Conservation (phyloP, 2,888 invertebrate species). For the Patella depressa region DNA sequence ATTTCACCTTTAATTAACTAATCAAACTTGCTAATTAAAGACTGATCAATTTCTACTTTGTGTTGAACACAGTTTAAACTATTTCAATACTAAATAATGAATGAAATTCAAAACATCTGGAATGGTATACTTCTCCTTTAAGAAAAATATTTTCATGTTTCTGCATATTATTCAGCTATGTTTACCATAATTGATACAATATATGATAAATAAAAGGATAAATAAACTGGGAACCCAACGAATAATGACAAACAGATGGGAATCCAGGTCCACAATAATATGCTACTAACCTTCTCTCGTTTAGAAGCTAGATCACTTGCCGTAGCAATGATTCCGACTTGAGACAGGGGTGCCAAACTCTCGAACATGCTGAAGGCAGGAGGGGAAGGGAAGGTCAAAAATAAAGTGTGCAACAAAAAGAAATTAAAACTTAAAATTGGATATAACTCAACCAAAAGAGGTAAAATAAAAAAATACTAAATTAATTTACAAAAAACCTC, state of each 20-base stretch:
- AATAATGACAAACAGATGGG: background rate
- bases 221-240: too few relatives aligned
- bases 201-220: too few relatives aligned
- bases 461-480: background rate
- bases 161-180: too few relatives aligned
- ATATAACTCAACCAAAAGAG: background rate
- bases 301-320: constrained; percentile 36
- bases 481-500: background rate
- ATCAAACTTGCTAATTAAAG: too few relatives aligned
- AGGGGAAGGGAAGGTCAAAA: constrained; percentile 10
- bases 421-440: background rate
- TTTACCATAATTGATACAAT: too few relatives aligned
- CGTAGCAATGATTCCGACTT: constrained; percentile 26
- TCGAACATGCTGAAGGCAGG: constrained; percentile 22
- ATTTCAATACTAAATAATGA: too few relatives aligned
- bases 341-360: constrained; percentile 7
- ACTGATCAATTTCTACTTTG: too few relatives aligned
- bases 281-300: constrained; percentile 47
- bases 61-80: too few relatives aligned
- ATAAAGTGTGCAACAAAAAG: background rate
- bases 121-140: too few relatives aligned
- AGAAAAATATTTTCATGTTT: too few relatives aligned
- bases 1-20: too few relatives aligned
- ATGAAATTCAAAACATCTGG: too few relatives aligned
- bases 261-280: background rate